Evolutionary conservation across 2,888 invertebrate species (phyloP), one percentile per base, ranked within the genome.

Genomic region (Scaptomyza caliginosa): DNA sequence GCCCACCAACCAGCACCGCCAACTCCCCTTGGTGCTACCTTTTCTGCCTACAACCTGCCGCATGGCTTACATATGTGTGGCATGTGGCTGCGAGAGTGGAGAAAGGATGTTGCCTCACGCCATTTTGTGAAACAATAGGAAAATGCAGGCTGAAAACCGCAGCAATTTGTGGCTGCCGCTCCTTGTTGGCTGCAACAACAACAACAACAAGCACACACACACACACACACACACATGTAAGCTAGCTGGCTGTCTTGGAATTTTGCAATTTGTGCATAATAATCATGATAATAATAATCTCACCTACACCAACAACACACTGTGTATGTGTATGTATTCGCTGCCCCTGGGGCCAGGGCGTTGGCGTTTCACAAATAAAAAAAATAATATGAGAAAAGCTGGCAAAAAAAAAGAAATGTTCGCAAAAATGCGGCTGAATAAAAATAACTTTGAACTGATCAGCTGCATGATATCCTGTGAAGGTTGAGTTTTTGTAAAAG

Each of bases 211-310:
- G 38, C 46, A 54, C 13, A 21, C 26, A 4, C 57, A 50, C 38
- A 32, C 34, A 51, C 34, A 8, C 4, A 48, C 19, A 54, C n/a
- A 36, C 28, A 54, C 17, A 21, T 30, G 17, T 45, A 21, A 24
- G 32, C n/a, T 16, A 28, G 38, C 46, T 67, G 69, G 43, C 28
- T 58, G 75, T 62, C 75, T 73, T 81, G 84, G 77, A 86, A 84
- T 88, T 84, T 88, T 86, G 86, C 88, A 85, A 88, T 85, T 85
- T 88, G 76, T 86, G 86, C 84, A 84, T 88, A 84, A 85, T 86
- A 84, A 80, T 88, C 73, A 71, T 70, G 75, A 88, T 83, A 83
- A 86, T 86, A 87, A 87, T 82, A 85, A 82, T 82, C 69, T 51
- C 73, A 71, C 77, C 46, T 77, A 75, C 60, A 65, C 49, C 46